Percentiles rank a stretch among this genome's conserved stretches.
phyloP scores from a whole-genome alignment of 2,113 vertebrate species.

The Galemys pyrenaicus region DNA sequence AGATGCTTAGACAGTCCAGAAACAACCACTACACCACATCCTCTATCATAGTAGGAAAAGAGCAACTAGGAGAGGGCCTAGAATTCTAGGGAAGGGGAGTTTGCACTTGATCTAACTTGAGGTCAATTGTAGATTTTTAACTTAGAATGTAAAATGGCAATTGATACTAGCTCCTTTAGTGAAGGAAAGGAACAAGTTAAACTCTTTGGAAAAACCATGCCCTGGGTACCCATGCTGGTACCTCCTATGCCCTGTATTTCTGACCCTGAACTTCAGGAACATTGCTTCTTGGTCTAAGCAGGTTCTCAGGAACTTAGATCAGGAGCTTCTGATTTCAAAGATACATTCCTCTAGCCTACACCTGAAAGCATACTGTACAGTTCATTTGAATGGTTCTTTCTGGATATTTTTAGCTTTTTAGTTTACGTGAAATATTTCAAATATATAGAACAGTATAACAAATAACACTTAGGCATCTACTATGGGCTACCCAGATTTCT shows the following conservation, averaged over 20 bases:
- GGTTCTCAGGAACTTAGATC: background rate
- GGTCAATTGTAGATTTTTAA: background rate
- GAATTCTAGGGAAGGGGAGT: background rate
- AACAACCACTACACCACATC: background rate
- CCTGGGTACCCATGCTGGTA: background rate
- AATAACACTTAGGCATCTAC: background rate
- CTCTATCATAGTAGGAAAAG: background rate
- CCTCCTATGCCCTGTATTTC: background rate
- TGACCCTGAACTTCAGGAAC: background rate
- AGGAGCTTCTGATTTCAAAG: background rate
- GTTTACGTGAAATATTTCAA: conserved; percentile 17
- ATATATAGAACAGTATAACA: background rate
- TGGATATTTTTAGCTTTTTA: background rate
- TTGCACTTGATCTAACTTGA: background rate
- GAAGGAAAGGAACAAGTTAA: background rate
- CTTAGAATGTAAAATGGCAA: background rate
- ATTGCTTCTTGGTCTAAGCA: background rate
- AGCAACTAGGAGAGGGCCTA: background rate
- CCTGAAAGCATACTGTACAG: background rate
- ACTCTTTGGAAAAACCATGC: background rate
- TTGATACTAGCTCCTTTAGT: background rate
- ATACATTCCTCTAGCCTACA: background rate
- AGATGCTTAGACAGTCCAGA: background rate
- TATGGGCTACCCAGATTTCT: background rate
- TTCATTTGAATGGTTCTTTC: background rate